A percentile compares a stretch with the other conserved stretches of the same genome.
Conservation (phyloP, 2,113 vertebrate species). For the Chlamydotis undulata region DNA sequence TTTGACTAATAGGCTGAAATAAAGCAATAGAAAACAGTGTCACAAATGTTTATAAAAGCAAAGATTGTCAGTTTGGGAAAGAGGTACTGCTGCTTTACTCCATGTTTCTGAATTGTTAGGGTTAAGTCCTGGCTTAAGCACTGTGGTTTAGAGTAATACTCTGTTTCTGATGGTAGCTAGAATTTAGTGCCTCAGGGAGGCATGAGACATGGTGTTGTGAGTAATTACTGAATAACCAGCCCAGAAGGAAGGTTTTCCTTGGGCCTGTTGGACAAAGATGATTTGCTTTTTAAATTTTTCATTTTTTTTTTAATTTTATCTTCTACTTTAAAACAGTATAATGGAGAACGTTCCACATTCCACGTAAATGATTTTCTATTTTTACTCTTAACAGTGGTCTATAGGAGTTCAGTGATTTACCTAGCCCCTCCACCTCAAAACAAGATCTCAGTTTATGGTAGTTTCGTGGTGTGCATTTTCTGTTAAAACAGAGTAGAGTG, state of each 20-base stretch:
- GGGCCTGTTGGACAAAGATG: neutral
- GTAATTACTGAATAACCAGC: neutral
- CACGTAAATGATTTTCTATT: neutral
- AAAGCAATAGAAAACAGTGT: neutral
- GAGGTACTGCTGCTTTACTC: neutral
- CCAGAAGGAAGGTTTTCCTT: neutral
- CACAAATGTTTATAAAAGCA: constrained; percentile 21
- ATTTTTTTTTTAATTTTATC: neutral
- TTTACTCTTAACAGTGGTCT: neutral
- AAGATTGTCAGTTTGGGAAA: constrained; percentile 1
- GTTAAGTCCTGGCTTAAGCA: neutral
- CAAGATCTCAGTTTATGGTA: neutral
- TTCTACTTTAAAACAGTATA: neutral
- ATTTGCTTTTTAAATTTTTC: neutral
- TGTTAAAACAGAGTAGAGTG: neutral
- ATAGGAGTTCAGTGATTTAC: neutral
- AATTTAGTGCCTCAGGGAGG: neutral
- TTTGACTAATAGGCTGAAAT: neutral
- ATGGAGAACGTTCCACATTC: neutral
- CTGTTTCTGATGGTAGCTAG: neutral
- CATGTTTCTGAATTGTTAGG: neutral
- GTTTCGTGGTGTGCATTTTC: neutral
- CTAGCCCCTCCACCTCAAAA: neutral
- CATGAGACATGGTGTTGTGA: neutral
- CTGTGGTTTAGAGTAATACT: neutral